Conservation (phyloP, 2,888 invertebrate species). For the Gymnoscelis rufifasciata region DNA sequence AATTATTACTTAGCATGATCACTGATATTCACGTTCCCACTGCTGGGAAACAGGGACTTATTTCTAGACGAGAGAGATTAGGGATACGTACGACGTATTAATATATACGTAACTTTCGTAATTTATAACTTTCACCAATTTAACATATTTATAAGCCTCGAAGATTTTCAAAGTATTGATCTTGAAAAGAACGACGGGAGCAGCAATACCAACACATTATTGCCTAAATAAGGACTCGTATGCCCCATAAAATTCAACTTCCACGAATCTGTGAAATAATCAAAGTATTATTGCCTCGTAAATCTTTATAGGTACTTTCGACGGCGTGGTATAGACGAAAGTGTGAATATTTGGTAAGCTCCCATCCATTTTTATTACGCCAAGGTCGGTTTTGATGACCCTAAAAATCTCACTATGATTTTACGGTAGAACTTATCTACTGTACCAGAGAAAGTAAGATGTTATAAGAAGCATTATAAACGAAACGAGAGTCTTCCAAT, state of each 20-base stretch:
- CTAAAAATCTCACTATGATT: constrained; percentile 29
- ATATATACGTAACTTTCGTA: too few species aligned
- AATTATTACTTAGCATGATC: too few species aligned
- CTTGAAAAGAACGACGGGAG: constrained; percentile 41
- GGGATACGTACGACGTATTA: too few species aligned
- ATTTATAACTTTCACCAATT: too few species aligned
- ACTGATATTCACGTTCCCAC: too few species aligned
- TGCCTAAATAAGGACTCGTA: constrained; percentile 63
- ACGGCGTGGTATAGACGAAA: constrained; percentile 42
- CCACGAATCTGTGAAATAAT: constrained; percentile 71
- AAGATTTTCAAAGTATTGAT: constrained; percentile 50
- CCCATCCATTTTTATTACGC: constrained; percentile 42
- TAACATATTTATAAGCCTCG: too few species aligned
- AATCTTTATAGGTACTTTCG: constrained; percentile 66
- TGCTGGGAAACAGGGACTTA: too few species aligned
- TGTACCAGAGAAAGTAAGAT: constrained; percentile 21
- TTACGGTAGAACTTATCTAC: constrained; percentile 19
- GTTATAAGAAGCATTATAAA: constrained; percentile 15
- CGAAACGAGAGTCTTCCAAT: constrained; percentile 18
- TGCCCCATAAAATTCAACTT: constrained; percentile 67
- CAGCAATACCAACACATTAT: constrained; percentile 59
- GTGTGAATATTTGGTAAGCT: constrained; percentile 67
- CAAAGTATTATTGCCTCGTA: constrained; percentile 72
- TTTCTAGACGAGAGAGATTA: too few species aligned
- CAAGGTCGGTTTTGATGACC: constrained; percentile 29